phyloP scores from a whole-genome alignment of 2,113 vertebrate species.

The Anoura caudifer region DNA sequence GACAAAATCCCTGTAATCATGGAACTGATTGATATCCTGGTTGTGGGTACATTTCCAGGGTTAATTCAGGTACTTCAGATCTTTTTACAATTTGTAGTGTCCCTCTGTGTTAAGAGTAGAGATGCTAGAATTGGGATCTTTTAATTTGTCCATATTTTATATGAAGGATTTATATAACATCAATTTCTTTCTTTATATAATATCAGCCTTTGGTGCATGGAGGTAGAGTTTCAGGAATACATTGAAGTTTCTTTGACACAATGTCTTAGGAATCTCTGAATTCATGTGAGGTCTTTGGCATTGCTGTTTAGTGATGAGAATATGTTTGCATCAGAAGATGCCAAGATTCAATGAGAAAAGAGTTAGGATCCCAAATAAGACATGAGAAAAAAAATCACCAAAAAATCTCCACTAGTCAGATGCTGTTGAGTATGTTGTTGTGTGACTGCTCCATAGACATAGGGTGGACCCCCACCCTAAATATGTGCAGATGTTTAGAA shows the following conservation, averaged over 20 bases:
- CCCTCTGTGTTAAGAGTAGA: not conserved
- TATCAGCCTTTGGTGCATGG: not conserved
- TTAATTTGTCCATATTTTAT: not conserved
- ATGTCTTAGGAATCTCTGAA: not conserved
- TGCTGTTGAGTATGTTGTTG: not conserved
- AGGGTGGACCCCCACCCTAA: not conserved
- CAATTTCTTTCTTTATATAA: not conserved
- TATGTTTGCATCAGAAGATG: not conserved
- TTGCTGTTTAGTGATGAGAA: not conserved
- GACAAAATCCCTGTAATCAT: not conserved
- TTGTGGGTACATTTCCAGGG: not conserved
- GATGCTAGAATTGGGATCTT: not conserved
- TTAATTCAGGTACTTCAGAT: not conserved
- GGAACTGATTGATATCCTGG: not conserved
- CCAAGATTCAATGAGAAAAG: not conserved
- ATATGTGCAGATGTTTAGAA: not conserved
- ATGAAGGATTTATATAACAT: not conserved
- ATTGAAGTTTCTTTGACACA: not conserved
- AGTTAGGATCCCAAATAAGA: not conserved
- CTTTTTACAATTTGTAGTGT: not conserved
- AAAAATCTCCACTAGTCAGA: not conserved
- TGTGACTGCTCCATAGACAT: not conserved
- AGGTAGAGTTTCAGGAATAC: not conserved
- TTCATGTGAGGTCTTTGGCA: not conserved
- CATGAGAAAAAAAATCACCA: not conserved